A percentile compares a stretch with the other conserved stretches of the same genome.
phyloP scores from a whole-genome alignment of 1,140 invertebrate genomes.

The Kradibia gibbosae region DNA sequence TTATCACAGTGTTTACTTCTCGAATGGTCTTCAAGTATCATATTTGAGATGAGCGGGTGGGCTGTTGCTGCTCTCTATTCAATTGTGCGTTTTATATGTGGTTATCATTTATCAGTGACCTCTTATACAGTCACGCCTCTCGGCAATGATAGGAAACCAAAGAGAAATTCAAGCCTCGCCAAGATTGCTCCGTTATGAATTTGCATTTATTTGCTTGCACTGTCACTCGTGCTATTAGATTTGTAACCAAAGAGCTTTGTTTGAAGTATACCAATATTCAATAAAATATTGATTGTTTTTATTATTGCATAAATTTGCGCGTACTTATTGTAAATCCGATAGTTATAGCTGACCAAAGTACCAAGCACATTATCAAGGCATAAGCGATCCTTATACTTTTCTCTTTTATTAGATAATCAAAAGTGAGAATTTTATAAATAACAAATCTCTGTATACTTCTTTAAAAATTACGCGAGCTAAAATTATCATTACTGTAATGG shows the following conservation, averaged over 20 bases:
- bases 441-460: not conserved
- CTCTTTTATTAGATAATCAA: not conserved
- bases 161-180: constrained; percentile 1
- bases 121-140: constrained; percentile 58
- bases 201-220: constrained; percentile 18
- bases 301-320: not conserved
- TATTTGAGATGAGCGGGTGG: not conserved
- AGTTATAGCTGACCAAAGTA: not conserved
- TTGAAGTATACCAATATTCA: too few species aligned
- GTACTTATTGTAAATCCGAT: not conserved
- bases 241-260: too few species aligned
- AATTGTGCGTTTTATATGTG: constrained; percentile 4
- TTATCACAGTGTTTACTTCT: not conserved
- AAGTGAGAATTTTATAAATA: not conserved
- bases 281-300: not conserved
- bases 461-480: not conserved
- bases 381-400: not conserved
- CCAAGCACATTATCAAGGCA: not conserved
- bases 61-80: constrained; percentile 7
- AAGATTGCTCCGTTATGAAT: not conserved
- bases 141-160: constrained; percentile 21
- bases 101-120: constrained; percentile 61
- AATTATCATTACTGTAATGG: not conserved
- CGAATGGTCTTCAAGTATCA: not conserved
- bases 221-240: not conserved